phyloP scores from a whole-genome alignment of 1,140 invertebrate species.

The Stegodyphus mimosarum region DNA sequence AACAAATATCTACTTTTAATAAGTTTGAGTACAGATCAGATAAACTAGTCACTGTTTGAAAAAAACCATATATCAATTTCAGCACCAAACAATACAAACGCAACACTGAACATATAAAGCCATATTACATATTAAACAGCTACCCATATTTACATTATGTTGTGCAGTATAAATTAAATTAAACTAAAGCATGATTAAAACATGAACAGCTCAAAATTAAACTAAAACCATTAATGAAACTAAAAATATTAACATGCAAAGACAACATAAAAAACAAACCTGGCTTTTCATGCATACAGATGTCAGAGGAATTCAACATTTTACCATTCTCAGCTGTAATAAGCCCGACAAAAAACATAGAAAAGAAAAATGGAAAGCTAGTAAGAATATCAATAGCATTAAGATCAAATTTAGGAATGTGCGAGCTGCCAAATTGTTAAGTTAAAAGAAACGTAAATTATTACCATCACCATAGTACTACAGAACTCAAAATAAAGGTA shows the following conservation, averaged over 20 bases:
- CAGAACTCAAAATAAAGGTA: not conserved
- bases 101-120: no score
- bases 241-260: slow-evolving; percentile 31
- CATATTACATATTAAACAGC: no score
- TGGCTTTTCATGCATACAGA: slow-evolving; percentile 35
- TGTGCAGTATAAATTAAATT: no score
- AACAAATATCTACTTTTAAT: no score
- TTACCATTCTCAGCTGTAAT: slow-evolving; percentile 29
- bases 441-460: not conserved
- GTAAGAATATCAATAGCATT: slow-evolving; percentile 19
- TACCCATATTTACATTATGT: no score
- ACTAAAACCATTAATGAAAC: no score
- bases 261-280: slow-evolving; percentile 41
- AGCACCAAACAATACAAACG: no score
- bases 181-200: no score
- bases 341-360: slow-evolving; percentile 47
- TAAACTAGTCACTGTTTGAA: no score
- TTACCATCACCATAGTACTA: not conserved
- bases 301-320: slow-evolving; percentile 32
- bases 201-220: no score
- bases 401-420: slow-evolving; percentile 42
- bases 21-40: no score
- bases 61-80: no score
- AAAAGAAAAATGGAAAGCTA: slow-evolving; percentile 38
- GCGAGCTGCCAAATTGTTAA: slow-evolving; percentile 46